These are phyloP conservation scores for Desmophyllum pertusum DNA, from an alignment of 92 coral and sea anemone species.

Conservation along the genomic window DNA sequence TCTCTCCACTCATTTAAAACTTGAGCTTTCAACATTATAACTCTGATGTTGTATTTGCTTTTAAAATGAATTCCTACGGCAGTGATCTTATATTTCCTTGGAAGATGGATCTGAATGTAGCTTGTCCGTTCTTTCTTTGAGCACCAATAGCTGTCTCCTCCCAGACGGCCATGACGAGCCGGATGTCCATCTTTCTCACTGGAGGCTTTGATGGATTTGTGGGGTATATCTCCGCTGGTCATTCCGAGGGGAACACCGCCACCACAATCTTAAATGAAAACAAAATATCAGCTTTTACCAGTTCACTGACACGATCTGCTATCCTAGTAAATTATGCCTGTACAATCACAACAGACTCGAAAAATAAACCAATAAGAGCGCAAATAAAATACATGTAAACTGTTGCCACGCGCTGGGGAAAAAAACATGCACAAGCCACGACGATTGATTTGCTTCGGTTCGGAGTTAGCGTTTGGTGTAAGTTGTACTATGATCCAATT, in stretches of 20 bases:
- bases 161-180: conserved; percentile 17
- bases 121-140: not conserved
- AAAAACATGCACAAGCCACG: too few relatives aligned
- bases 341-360: too few relatives aligned
- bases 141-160: conserved; percentile 18
- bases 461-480: too few relatives aligned
- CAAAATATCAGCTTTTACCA: too few relatives aligned
- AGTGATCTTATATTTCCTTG: conserved; percentile 13
- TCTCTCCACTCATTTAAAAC: not conserved
- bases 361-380: too few relatives aligned
- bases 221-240: conserved; percentile 1
- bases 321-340: too few relatives aligned
- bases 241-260: conserved; percentile 26
- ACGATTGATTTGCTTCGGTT: too few relatives aligned
- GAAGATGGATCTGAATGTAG: not conserved
- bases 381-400: too few relatives aligned
- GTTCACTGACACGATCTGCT: not conserved
- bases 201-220: conserved; percentile 7
- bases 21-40: not conserved
- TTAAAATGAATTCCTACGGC: not conserved
- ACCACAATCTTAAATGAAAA: conserved; percentile 8
- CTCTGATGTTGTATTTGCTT: not conserved
- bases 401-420: too few relatives aligned
- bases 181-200: not conserved
- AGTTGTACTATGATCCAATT: too few relatives aligned